Evolutionary conservation across 2,888 invertebrate species (phyloP).

Genomic region (Chrysolina americana): DNA sequence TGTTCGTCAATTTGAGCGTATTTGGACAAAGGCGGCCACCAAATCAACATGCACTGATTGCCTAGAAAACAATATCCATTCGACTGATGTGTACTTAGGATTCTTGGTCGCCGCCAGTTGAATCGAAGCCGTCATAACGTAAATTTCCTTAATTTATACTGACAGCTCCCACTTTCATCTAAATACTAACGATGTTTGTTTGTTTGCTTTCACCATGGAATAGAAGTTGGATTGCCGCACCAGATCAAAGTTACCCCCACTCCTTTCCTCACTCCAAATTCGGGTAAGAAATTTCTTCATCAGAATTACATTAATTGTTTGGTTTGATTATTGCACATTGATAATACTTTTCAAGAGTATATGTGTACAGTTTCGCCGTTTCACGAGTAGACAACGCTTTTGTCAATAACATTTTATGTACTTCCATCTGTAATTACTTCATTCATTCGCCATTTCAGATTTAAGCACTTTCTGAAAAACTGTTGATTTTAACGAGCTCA

Average conservation of each 20-base stretch:
- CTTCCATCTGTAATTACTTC: no score
- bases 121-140: slow-evolving; percentile 25
- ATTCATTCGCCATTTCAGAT: no score
- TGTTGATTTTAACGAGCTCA: no score
- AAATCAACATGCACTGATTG: slow-evolving; percentile 11
- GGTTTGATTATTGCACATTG: neutral
- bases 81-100: neutral
- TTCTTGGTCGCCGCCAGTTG: slow-evolving; percentile 8
- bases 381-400: neutral
- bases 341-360: slow-evolving; percentile 23
- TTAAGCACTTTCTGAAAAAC: no score
- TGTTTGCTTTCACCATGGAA: slow-evolving; percentile 60
- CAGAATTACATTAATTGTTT: slow-evolving; percentile 10
- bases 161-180: slow-evolving; percentile 26
- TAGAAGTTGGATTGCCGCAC: slow-evolving; percentile 74
- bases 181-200: slow-evolving; percentile 37
- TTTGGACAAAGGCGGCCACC: neutral
- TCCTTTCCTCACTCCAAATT: slow-evolving; percentile 76
- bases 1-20: neutral
- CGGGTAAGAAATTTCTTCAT: slow-evolving; percentile 73
- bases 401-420: neutral
- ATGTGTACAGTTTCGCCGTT: neutral
- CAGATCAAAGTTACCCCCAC: slow-evolving; percentile 77
- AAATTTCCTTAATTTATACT: slow-evolving; percentile 22
- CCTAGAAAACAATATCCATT: slow-evolving; percentile 6